phyloP scores from a whole-genome alignment of 2,797 vertebrate species.

The Cephalopachus bancanus region DNA sequence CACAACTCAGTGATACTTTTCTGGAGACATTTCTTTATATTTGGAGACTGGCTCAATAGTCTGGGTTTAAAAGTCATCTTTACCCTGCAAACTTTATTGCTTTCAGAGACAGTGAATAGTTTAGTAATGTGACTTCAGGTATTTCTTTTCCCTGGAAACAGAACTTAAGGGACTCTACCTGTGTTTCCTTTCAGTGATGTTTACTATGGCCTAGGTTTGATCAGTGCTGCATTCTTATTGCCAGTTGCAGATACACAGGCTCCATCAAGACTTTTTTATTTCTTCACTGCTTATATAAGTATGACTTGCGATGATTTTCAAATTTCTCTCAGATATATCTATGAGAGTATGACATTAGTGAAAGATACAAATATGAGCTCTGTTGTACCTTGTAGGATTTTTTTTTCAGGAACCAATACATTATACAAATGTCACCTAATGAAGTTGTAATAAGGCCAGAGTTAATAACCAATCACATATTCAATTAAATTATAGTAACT shows the following conservation, averaged over 20 bases:
- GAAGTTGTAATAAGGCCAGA: not conserved
- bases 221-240: not conserved
- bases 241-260: not conserved
- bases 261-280: not conserved
- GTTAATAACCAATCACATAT: not conserved
- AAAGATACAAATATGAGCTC: not conserved
- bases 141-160: not conserved
- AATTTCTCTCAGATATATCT: not conserved
- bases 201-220: not conserved
- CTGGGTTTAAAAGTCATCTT: not conserved
- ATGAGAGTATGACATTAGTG: not conserved
- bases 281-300: not conserved
- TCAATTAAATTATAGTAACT: not conserved
- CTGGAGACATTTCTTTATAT: not conserved
- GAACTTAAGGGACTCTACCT: not conserved
- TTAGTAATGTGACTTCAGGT: not conserved
- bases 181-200: not conserved
- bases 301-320: not conserved
- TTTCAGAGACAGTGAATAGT: not conserved
- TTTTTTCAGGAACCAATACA: not conserved
- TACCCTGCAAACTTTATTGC: not conserved
- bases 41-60: not conserved
- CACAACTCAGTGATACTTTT: not conserved
- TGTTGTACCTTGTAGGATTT: not conserved
- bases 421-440: not conserved